Conservation (phyloP, 2,797 vertebrate species). For the Lepilemur ruficaudatus region DNA sequence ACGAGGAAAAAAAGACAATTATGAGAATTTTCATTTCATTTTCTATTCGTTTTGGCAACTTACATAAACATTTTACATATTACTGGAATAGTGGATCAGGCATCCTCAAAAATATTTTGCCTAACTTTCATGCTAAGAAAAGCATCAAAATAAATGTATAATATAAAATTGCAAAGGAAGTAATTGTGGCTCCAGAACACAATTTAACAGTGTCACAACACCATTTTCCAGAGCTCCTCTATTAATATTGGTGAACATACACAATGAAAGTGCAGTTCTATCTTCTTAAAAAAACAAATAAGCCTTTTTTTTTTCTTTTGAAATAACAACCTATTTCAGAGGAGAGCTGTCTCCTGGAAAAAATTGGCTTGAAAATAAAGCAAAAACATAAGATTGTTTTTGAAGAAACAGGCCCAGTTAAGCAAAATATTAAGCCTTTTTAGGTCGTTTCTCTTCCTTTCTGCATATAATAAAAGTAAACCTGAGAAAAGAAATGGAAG, state of each 20-base stretch:
- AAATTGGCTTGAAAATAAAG: background rate
- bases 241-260: background rate
- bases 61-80: background rate
- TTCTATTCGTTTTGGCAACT: background rate
- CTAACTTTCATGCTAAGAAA: background rate
- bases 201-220: background rate
- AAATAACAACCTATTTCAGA: background rate
- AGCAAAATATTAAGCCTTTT: background rate
- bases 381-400: background rate
- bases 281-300: background rate
- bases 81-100: background rate
- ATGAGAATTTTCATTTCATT: background rate
- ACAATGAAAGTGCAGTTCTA: background rate
- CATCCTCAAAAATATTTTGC: background rate
- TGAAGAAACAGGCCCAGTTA: background rate
- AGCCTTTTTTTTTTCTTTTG: background rate
- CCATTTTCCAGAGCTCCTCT: background rate
- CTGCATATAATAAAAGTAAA: background rate
- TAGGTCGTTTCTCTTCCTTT: background rate
- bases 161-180: background rate
- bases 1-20: background rate
- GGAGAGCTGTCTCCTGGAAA: background rate
- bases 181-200: background rate
- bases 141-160: background rate
- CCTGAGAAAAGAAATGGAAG: background rate